phyloP scores from a whole-genome alignment of 1,140 invertebrate species.

The Papilio dardanus region DNA sequence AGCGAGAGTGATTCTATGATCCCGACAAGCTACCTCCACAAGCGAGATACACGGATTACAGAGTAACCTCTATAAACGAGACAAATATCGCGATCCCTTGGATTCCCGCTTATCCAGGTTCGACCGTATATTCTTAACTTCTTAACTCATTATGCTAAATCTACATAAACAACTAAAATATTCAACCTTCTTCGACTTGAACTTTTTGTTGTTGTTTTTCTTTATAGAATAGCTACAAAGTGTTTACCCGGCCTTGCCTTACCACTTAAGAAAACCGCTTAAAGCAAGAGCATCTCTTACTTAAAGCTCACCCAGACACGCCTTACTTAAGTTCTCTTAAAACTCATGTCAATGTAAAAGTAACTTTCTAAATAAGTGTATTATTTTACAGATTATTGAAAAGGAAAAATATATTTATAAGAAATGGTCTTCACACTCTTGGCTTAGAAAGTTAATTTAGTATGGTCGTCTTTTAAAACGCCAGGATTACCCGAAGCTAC shows the following conservation, averaged over 20 bases:
- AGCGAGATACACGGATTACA: too few relatives aligned
- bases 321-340: conserved; percentile 18
- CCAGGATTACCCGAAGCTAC: too few relatives aligned
- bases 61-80: too few relatives aligned
- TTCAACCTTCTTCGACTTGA: not conserved
- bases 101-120: too few relatives aligned
- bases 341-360: not conserved
- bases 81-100: too few relatives aligned
- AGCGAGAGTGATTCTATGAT: too few relatives aligned
- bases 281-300: conserved; percentile 9
- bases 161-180: not conserved
- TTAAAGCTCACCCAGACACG: conserved; percentile 14
- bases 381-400: not conserved
- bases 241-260: conserved; percentile 3
- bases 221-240: conserved; percentile 15
- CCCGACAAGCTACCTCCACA: too few relatives aligned
- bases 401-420: too few relatives aligned
- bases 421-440: not conserved
- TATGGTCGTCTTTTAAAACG: too few relatives aligned
- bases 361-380: not conserved
- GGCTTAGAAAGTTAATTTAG: too few relatives aligned
- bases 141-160: not conserved
- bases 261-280: conserved; percentile 12
- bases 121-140: too few relatives aligned
- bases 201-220: conserved; percentile 3